Percentiles rank a stretch among this genome's conserved stretches.
Conservation (phyloP, 2,888 invertebrate genomes). For the Heteromurus nitidus region DNA sequence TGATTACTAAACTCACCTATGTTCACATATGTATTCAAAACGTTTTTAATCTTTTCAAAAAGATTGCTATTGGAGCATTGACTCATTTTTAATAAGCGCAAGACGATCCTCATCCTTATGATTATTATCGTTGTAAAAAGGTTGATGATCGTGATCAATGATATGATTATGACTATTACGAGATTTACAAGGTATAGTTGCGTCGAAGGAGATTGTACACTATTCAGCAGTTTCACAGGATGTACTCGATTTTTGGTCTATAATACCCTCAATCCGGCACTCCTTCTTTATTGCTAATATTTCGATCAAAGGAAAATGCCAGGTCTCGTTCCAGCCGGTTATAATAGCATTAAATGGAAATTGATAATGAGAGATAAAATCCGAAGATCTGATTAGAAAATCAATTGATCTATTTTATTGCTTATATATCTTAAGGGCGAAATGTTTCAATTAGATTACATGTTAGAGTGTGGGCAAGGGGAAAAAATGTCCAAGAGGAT, state of each 20-base stretch:
- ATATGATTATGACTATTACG: conserved; percentile 43
- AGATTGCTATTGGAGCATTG: conserved; percentile 62
- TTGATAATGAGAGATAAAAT: conserved; percentile 58
- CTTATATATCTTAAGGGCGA: conserved; percentile 42
- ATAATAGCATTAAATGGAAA: conserved; percentile 24
- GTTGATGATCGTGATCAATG: conserved; percentile 49
- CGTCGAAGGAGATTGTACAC: too few relatives aligned
- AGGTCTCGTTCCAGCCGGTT: conserved; percentile 46
- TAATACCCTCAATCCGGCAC: too few relatives aligned
- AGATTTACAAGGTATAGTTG: too few relatives aligned
- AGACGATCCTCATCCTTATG: conserved; percentile 35
- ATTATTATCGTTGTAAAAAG: conserved; percentile 43
- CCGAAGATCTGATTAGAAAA: conserved; percentile 61
- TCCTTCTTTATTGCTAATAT: conserved; percentile 53
- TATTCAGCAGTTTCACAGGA: too few relatives aligned
- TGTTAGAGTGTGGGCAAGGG: too few relatives aligned
- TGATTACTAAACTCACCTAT: too few relatives aligned
- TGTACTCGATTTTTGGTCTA: too few relatives aligned
- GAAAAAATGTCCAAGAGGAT: neutral
- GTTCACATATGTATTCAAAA: too few relatives aligned
- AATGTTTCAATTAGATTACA: conserved; percentile 60
- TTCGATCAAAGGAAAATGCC: conserved; percentile 1
- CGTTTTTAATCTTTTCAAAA: conserved; percentile 38
- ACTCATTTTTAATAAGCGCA: conserved; percentile 59
- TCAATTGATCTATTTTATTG: conserved; percentile 65